Conservation (phyloP, 2,888 invertebrate species). For the Parascotia fuliginaria region DNA sequence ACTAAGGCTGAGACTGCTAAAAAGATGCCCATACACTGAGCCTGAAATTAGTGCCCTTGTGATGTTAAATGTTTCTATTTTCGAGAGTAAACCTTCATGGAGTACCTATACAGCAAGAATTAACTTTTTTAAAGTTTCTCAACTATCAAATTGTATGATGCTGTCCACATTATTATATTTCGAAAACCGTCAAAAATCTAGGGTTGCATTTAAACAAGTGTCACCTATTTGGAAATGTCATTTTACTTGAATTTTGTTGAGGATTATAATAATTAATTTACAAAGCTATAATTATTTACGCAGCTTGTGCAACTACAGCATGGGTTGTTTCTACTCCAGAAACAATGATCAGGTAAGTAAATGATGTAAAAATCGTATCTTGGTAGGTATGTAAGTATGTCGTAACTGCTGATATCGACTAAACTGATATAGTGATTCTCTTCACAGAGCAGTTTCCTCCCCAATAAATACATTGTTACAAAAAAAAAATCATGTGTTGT, state of each 20-base stretch:
- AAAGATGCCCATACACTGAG: no score
- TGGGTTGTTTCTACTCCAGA: constrained; percentile 77
- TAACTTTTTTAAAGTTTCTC: neutral
- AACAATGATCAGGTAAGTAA: constrained; percentile 61
- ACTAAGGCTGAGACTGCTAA: no score
- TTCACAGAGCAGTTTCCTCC: no score
- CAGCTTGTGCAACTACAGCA: constrained; percentile 51
- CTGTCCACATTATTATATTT: constrained; percentile 50
- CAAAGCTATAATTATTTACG: constrained; percentile 30
- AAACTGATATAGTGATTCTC: no score
- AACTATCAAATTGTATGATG: constrained; percentile 1
- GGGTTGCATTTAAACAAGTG: constrained; percentile 72
- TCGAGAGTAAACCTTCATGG: no score
- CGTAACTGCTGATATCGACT: neutral
- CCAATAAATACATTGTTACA: no score
- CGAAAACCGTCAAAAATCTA: constrained; percentile 73
- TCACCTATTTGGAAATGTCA: constrained; percentile 76
- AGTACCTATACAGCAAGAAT: neutral
- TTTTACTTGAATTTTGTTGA: constrained; percentile 68
- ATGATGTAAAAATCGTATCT: neutral
- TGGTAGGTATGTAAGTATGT: neutral
- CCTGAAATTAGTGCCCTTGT: no score
- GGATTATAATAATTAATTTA: constrained; percentile 59
- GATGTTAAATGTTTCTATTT: no score
- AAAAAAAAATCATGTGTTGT: no score